These are phyloP conservation scores for Platyscapa corneri DNA, from an alignment of 1,140 invertebrate genomes.

Conservation along the genomic window DNA sequence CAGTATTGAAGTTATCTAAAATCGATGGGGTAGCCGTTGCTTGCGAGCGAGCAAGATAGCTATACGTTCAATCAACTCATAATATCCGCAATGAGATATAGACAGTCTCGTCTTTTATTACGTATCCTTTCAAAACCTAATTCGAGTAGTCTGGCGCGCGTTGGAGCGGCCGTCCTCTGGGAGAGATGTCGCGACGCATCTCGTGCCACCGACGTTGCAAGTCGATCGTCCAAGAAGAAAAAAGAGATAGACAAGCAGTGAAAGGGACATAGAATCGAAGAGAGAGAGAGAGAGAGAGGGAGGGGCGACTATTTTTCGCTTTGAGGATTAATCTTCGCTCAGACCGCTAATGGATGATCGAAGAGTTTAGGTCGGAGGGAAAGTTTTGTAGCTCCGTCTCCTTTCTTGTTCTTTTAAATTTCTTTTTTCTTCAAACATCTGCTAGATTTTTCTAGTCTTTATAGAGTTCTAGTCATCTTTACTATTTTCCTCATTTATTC, in stretches of 20 bases:
- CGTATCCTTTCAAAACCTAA: neutral
- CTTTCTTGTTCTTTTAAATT: neutral
- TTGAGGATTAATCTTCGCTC: constrained; percentile 54
- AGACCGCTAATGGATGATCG: constrained; percentile 55
- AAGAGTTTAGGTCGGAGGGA: constrained; percentile 24
- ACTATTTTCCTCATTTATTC: neutral
- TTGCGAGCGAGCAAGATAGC: neutral
- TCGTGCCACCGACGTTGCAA: neutral
- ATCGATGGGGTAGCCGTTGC: neutral
- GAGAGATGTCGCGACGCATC: neutral
- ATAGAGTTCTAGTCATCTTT: neutral
- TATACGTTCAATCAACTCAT: neutral
- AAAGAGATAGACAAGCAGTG: neutral
- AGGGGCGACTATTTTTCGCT: constrained; percentile 48
- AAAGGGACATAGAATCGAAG: too few species aligned
- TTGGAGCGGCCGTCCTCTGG: neutral
- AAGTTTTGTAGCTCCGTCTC: neutral
- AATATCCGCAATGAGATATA: neutral
- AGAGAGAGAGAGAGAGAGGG: neutral
- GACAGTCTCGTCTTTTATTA: neutral
- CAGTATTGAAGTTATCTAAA: neutral
- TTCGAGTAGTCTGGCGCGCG: neutral
- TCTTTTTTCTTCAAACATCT: neutral
- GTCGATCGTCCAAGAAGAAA: neutral
- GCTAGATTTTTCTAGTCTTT: neutral